These are phyloP conservation scores for Sebastes trivittatus DNA, from an alignment of 2,797 vertebrate species.

Conservation along the genomic window DNA sequence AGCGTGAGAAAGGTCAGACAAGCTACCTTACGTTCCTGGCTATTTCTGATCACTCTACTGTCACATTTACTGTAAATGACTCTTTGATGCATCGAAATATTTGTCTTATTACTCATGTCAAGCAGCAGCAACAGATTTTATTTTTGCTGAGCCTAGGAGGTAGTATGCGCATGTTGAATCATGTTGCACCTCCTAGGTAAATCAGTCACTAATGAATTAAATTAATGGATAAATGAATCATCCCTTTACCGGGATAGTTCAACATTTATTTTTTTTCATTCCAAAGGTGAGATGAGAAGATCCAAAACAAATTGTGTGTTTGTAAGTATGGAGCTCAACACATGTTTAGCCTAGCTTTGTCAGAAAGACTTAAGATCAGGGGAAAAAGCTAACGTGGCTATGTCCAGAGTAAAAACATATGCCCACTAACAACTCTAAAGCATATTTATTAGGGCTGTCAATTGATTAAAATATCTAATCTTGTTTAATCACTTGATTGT, in stretches of 20 bases:
- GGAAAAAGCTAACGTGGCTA: not conserved
- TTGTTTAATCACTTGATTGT: too few species aligned
- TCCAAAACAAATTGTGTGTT: not conserved
- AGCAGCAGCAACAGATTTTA: not conserved
- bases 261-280: not conserved
- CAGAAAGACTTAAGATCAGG: not conserved
- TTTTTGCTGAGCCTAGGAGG: too few species aligned
- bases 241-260: not conserved
- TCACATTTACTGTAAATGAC: not conserved
- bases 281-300: not conserved
- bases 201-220: not conserved
- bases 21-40: not conserved
- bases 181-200: not conserved
- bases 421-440: not conserved
- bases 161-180: not conserved
- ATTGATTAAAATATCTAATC: too few species aligned
- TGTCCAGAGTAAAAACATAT: not conserved
- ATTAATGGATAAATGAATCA: not conserved
- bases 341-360: not conserved
- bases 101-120: too few species aligned
- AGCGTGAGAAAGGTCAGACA: conserved; percentile 46
- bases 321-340: too few species aligned
- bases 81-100: not conserved
- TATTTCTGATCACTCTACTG: not conserved
- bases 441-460: not conserved